Percentiles rank a stretch among this genome's conserved stretches.
Evolutionary conservation across 2,888 invertebrate genomes (phyloP).

Genomic region (Dysmachus trigonus): DNA sequence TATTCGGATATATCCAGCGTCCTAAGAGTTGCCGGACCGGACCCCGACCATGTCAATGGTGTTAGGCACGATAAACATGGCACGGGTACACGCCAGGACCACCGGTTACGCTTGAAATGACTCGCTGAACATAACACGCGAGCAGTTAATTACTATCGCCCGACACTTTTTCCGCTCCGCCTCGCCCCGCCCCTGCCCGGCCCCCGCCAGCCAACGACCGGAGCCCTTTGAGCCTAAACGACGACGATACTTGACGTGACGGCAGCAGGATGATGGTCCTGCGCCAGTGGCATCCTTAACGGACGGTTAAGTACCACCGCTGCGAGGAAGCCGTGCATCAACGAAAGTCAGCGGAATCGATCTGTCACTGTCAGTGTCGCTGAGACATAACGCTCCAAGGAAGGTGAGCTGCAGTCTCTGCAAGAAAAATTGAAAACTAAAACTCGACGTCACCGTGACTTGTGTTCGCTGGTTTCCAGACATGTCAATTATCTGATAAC

Average conservation of each 20-base stretch:
- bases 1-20: conserved; percentile 2
- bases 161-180: conserved; percentile 14
- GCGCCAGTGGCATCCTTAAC: conserved; percentile 22
- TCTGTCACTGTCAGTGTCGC: conserved; percentile 36
- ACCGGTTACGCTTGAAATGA: conserved; percentile 49
- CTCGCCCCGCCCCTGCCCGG: not conserved
- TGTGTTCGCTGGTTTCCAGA: conserved; percentile 27
- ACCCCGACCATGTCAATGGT: not conserved
- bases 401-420: not conserved
- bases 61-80: conserved; percentile 42
- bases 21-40: not conserved
- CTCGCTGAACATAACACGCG: conserved; percentile 51
- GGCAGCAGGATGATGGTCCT: conserved; percentile 23
- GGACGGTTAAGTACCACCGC: conserved; percentile 30
- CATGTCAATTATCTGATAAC: conserved; percentile 43
- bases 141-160: conserved; percentile 51
- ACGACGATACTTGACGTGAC: conserved; percentile 32
- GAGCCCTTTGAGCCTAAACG: conserved; percentile 21
- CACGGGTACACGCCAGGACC: conserved; percentile 49
- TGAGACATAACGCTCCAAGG: not conserved
- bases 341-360: conserved; percentile 28
- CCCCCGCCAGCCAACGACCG: not conserved
- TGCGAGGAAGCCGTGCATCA: conserved; percentile 15
- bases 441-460: conserved; percentile 38
- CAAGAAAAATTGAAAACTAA: conserved; percentile 37